Evolutionary conservation across 2,797 vertebrate species (phyloP), one percentile per base, ranked within the genome.

Genomic region (Acanthurus lineatus): DNA sequence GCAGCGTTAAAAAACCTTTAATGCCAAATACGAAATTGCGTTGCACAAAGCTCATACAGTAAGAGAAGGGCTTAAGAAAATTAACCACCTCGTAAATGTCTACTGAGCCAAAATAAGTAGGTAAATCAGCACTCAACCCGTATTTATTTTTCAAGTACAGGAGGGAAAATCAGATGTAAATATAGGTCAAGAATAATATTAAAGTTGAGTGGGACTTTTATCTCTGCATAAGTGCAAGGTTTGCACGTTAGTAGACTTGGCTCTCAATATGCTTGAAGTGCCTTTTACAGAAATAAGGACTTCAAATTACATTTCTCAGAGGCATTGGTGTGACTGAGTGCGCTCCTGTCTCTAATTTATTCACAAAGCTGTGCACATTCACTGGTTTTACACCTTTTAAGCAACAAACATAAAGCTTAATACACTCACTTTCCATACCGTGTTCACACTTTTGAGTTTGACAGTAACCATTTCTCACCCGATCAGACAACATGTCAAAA

Each of bases 401-500:
- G 58, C 17, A 49, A 44, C 38, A 53, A 78, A 60, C 72, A 17
- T 44, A 53, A 53, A 14, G n/a, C n/a, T n/a, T n/a, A n/a, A n/a
- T n/a, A 20, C 69, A 5, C 22, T 47, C 35, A 17, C 52, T 54
- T 59, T 44, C 17, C 54, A 6, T 53, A 40, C 48, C 40, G 62
- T 53, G 58, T 72, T 71, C 35, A 40, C 63, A 56, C 64, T 17
- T 62, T 63, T 3, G n/a, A 15, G 35, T 59, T 49, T 28, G 75
- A 68, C 64, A 68, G 67, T 17, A 9, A 14, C 49, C 57, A 66
- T 35, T 64, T 77, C 60, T 74, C 65, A 54, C 51, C 19, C 12
- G 25, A 45, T 66, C 47, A 42, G 32, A 64, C 68, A 83, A 76
- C 59, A 57, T 75, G 64, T 54, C 69, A 77, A 64, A 81, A 69